Evolutionary conservation across 2,797 vertebrate genomes (phyloP).

Genomic region (Gallinago stenura): DNA sequence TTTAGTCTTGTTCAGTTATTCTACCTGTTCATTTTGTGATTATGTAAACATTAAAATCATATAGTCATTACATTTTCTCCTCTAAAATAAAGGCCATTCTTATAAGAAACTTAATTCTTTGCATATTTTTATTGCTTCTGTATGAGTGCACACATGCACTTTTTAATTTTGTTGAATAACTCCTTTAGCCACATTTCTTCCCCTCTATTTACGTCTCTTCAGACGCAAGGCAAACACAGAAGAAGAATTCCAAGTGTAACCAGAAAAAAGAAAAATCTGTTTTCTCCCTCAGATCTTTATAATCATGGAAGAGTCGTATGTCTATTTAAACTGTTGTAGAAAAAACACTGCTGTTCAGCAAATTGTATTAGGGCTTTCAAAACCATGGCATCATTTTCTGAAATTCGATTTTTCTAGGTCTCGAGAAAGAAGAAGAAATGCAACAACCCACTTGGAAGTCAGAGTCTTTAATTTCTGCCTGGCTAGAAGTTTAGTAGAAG

Average conservation of each 20-base stretch:
- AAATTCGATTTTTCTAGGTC: not conserved
- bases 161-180: not conserved
- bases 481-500: not conserved
- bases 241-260: not conserved
- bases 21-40: not conserved
- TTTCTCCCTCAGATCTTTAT: conserved; percentile 1
- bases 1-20: not conserved
- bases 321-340: not conserved
- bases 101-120: not conserved
- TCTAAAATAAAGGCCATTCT: conserved; percentile 16
- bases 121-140: not conserved
- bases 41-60: not conserved
- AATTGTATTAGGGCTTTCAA: not conserved
- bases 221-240: not conserved
- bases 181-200: not conserved
- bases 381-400: not conserved
- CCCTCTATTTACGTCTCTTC: not conserved
- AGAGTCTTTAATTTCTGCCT: not conserved
- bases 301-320: not conserved
- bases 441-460: not conserved
- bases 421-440: not conserved
- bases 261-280: not conserved
- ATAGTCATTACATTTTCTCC: not conserved
- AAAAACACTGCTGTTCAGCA: not conserved
- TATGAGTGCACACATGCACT: not conserved